Base-by-base conservation (phyloP, 2,113 vertebrate genomes). In the Megaceryle torquata region DNA sequence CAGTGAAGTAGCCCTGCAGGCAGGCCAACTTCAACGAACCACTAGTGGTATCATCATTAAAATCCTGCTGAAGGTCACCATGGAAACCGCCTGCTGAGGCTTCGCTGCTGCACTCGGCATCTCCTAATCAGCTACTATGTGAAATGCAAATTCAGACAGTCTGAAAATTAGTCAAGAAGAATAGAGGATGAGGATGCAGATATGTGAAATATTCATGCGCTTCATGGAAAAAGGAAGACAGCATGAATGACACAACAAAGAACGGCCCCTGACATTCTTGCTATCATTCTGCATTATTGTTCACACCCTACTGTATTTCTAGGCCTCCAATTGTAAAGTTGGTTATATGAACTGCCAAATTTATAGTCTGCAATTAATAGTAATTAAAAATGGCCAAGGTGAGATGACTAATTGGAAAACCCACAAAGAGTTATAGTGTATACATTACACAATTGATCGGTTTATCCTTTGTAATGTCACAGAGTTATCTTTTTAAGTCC, bases 201-300 rank as follows among this genome's bases (percentile, higher is more conserved):
- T 98, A 99, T 98, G 99, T 99, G 99, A 99, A 99, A 99, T 99
- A 99, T 99, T 99, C 99, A 99, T 99, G 99, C 16, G 97, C 98
- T 98, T 97, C 98, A 91, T 97, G 98, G 98, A 97, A 98, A 98
- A 97, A 97, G 97, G 98, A 97, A 98, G 98, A 98, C 99, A 98
- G 98, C 97, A 98, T 99, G 99, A 99, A 98, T 99, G 99, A 99
- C 99, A 99, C 99, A 99, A 99, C 99, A 99, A 99, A 99, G 99
- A 98, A 97, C 98, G 98, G 98, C 98, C 98, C 98, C 98, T 99
- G 99, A 99, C 99, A 99, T 98, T 94, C 96, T 82, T 88, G 95
- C 97, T 95, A 97, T 97, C 97, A 91, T 98, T 99, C 95, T 98
- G 98, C 99, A 98, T 98, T 98, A 98, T 98, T 99, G 99, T 99